Evolutionary conservation across 2,113 vertebrate species (phyloP), one percentile per base, ranked within the genome.

Genomic region (Rattus norvegicus): DNA sequence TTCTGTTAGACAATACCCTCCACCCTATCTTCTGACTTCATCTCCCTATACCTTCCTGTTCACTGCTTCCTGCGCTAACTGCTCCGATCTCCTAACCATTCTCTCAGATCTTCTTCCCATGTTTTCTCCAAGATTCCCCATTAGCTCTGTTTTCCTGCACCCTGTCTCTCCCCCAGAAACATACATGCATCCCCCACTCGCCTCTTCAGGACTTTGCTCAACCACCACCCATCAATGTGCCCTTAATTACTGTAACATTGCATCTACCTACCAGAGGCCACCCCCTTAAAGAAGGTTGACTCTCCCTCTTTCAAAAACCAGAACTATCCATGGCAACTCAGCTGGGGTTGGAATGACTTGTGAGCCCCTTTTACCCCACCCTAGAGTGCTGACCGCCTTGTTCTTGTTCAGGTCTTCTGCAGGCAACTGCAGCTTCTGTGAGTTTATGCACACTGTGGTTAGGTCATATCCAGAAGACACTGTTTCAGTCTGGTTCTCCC

Each of bases 121-220:
- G 49, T 49, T 80, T 83, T 52, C 43, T 65, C 59, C 14, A 5
- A 67, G 83, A 5, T 33, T 85, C 73, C 47, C 85, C 73, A 2
- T 26, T 49, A 20, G 16, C 30, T 36, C 14, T 59, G n/a, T 79
- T 63, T 22, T 10, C 54, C 87, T 33, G 13, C 28, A 69, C 36
- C 22, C 1, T 5, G 33, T 61, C 85, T 85, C 63, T n/a, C 80
- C 47, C 52, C 24, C 13, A 14, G 61, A 56, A 80, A 28, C 30
- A 14, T 49, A 6, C 24, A n/a, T 8, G 54, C 9, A 9, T n/a
- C 1, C 0, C 6, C 56, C 1, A 0, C 17, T 70, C 11, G 12
- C 56, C 9, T 83, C 12, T 75, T 85, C 7, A 11, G 28, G 26
- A 17, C 36, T 91, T 77, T 39, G 88, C 33, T 81, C 59, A 61